Conservation (phyloP, 92 coral and sea anemone species). For the Epizoanthus ramosus region DNA sequence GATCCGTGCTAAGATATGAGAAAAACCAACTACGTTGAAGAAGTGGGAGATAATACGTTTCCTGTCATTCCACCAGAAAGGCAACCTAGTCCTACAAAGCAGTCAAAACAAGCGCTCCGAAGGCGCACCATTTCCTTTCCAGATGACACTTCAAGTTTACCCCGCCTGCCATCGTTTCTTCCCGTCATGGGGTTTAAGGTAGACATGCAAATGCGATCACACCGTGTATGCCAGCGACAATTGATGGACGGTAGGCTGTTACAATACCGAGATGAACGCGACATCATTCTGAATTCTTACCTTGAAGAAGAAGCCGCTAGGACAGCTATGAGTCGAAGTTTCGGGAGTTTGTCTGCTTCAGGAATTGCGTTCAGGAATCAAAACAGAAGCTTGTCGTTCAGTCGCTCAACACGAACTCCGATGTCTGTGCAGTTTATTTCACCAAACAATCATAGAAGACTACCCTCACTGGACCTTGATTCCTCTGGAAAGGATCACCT, state of each 20-base stretch:
- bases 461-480: constrained; percentile 3
- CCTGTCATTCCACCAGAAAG: not conserved
- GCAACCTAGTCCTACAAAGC: constrained; percentile 3
- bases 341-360: constrained; percentile 35
- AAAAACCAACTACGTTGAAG: not conserved
- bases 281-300: not conserved
- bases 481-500: not conserved
- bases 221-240: not conserved
- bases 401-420: not conserved
- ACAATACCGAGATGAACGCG: constrained; percentile 10
- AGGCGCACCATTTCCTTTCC: constrained; percentile 8
- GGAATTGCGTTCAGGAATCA: constrained; percentile 12
- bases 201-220: constrained; percentile 35
- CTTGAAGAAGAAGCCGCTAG: constrained; percentile 20
- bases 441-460: constrained; percentile 15
- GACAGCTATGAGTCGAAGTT: constrained; percentile 20
- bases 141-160: not conserved
- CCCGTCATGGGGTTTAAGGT: constrained; percentile 32
- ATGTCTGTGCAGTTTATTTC: constrained; percentile 21
- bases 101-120: not conserved
- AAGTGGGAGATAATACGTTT: not conserved
- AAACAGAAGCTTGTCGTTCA: not conserved
- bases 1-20: not conserved
- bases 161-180: constrained; percentile 32
- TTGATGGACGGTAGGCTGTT: constrained; percentile 16